phyloP scores from a whole-genome alignment of 2,888 invertebrate species.

The Latheticus oryzae region DNA sequence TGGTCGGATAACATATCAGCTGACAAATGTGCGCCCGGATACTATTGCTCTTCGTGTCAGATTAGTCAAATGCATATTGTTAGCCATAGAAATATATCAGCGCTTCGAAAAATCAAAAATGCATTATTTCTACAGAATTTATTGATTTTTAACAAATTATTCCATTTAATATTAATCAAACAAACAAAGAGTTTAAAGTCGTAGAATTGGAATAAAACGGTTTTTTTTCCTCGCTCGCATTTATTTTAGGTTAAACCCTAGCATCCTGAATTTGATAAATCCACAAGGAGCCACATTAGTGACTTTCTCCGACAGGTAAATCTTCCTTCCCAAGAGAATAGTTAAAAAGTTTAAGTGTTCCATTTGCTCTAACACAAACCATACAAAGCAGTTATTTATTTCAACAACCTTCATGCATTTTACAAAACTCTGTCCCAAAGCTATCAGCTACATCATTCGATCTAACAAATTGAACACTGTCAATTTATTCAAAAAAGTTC shows the following conservation, averaged over 20 bases:
- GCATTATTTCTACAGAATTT: no score
- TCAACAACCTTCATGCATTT: constrained; percentile 12
- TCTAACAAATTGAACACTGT: neutral
- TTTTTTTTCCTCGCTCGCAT: no score
- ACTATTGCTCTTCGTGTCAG: constrained; percentile 20
- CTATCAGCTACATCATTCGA: constrained; percentile 2
- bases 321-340: constrained; percentile 8
- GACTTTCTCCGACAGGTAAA: constrained; percentile 25
- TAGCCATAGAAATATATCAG: constrained; percentile 14
- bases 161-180: no score
- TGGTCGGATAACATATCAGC: constrained; percentile 37
- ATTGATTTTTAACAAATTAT: no score
- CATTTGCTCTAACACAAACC: constrained; percentile 21
- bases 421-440: constrained; percentile 6
- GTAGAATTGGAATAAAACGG: no score
- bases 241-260: no score
- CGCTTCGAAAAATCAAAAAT: no score
- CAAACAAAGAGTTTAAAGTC: no score
- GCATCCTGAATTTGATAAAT: no score
- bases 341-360: constrained; percentile 20
- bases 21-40: constrained; percentile 33
- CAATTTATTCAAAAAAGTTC: constrained; percentile 1
- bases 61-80: constrained; percentile 34
- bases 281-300: no score
- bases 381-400: constrained; percentile 24